A percentile compares a stretch with the other conserved stretches of the same genome.
These are phyloP conservation scores for Rhynchotus rufescens DNA, from an alignment of 2,797 vertebrate genomes.

Conservation along the genomic window DNA sequence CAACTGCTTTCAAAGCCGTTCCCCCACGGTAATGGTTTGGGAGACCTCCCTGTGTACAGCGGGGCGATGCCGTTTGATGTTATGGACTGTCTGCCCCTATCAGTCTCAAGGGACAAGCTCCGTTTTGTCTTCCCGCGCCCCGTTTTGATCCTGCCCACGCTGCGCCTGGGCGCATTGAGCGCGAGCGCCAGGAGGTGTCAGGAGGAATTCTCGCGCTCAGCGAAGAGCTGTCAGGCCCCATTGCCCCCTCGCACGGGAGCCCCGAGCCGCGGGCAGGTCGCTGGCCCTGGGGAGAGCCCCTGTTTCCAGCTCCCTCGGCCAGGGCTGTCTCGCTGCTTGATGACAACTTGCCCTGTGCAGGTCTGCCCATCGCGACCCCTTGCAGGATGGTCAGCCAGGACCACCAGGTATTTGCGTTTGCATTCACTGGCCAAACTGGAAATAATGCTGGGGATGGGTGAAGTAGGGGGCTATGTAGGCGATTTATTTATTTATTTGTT, in stretches of 20 bases:
- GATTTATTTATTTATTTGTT: neutral
- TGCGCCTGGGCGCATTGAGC: conserved; percentile 25
- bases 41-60: conserved; percentile 31
- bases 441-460: neutral
- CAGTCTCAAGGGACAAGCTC: conserved; percentile 50
- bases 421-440: neutral
- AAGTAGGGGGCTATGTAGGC: neutral
- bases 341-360: neutral
- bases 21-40: fast-evolving
- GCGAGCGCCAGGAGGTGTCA: conserved; percentile 69
- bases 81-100: conserved; percentile 60
- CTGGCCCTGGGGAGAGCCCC: neutral
- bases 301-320: neutral
- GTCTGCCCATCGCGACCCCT: neutral
- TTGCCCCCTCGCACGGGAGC: conserved; percentile 38
- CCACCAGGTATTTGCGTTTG: no score
- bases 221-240: conserved; percentile 50
- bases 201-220: conserved; percentile 11
- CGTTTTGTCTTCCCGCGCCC: conserved; percentile 56
- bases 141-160: conserved; percentile 50
- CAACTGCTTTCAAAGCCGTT: fast-evolving
- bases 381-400: fast-evolving
- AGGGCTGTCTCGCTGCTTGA: neutral
- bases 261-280: neutral
- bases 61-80: conserved; percentile 64